Evolutionary conservation across 2,113 vertebrate species (phyloP), one percentile per base, ranked within the genome.

Genomic region (Oxyruncus cristatus): DNA sequence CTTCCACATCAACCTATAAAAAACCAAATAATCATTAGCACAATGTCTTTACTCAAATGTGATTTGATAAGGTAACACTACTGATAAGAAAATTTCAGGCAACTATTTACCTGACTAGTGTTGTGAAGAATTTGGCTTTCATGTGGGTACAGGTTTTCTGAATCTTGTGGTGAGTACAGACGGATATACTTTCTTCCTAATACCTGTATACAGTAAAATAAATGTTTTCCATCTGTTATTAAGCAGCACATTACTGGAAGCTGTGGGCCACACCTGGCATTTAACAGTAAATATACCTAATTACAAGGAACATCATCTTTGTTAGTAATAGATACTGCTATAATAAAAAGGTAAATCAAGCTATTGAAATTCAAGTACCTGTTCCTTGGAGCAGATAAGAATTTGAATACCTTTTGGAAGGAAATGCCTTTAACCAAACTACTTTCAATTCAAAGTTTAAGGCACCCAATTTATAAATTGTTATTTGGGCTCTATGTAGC

Each of bases 141-240:
- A 41, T 99, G 98, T 30, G 99, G 99, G 80, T 99, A 99, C 8
- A 99, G 94, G 41, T 98, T 98, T 79, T 98, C 98, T 1, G 98
- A 98, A 85, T 99, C 98, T 67, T 98, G 96, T 0, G 98, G 99
- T 67, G 99, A 98, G 85, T 97, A 99, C 5, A 99, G 98, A 42
- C 98, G 98, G 92, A 99, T 98, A 91, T 99, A 99, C 93, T 99
- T 99, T 88, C 98, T 98, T 85, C 99, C 99, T 53, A 99, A 98
- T 70, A 99, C 99, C 99, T 99, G 96, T 39, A 66, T n/a, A 26
- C 46, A 85, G 77, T 11, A 71, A 58, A 89, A 65, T 16, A 81
- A 65, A 50, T 23, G 3, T 50, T 53, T 65, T 44, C 20, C 4
- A 7, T 55, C 37, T 79, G 79, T 78, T 21, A 22, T 79, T 88